Conservation (phyloP, 2,888 invertebrate genomes). For the Mesodorylaimus sp. region DNA sequence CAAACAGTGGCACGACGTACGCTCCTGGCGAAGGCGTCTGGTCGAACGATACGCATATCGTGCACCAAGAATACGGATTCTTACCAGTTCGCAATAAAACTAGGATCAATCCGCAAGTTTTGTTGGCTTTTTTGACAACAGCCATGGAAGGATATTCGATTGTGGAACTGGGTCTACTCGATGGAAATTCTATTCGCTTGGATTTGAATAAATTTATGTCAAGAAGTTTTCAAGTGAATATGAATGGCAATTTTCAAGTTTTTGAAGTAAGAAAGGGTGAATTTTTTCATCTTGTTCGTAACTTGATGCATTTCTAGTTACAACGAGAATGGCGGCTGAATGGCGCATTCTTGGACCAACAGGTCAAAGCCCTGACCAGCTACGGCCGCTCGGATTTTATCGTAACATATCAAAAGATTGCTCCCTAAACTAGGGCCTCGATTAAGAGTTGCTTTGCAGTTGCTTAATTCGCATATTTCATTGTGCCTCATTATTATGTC, state of each 20-base stretch:
- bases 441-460: too few species aligned
- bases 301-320: neutral
- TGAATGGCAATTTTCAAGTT: neutral
- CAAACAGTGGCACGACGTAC: too few species aligned
- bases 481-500: too few species aligned
- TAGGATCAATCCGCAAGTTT: neutral
- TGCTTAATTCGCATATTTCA: too few species aligned
- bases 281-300: neutral
- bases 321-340: neutral
- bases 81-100: neutral
- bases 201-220: neutral
- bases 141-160: neutral
- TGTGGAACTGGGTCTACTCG: neutral
- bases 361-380: neutral
- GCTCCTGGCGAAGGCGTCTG: too few species aligned
- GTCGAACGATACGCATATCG: neutral
- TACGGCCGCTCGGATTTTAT: neutral
- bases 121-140: constrained; percentile 1
- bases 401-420: neutral
- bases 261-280: neutral
- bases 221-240: neutral
- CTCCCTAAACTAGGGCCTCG: too few species aligned
- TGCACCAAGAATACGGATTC: neutral
- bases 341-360: neutral
- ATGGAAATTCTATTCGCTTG: neutral